Percentiles rank a stretch among this genome's conserved stretches.
phyloP scores from a whole-genome alignment of 2,888 invertebrate genomes.

The Volucella inflata region DNA sequence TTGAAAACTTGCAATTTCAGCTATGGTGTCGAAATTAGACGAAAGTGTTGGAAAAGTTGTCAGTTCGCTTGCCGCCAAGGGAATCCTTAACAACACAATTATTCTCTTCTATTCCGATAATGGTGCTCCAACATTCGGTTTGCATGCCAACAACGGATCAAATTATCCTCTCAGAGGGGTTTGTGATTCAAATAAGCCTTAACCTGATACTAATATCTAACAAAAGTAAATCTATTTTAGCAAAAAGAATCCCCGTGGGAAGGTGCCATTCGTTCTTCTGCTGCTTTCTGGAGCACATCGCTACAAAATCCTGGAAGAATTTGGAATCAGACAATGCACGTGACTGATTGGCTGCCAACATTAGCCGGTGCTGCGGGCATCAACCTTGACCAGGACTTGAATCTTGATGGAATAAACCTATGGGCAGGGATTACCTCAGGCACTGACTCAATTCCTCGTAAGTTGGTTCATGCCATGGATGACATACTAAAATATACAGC shows the following conservation, averaged over 20 bases:
- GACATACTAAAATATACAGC: constrained; percentile 83
- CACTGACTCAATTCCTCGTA: constrained; percentile 83
- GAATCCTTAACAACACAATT: constrained; percentile 91
- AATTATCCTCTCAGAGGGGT: constrained; percentile 92
- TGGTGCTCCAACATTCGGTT: constrained; percentile 90
- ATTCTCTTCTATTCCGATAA: constrained; percentile 95
- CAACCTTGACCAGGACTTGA: constrained; percentile 77
- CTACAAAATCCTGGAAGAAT: constrained; percentile 85
- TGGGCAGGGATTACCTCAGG: constrained; percentile 87
- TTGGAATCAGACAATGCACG: constrained; percentile 88
- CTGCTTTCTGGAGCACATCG: constrained; percentile 89
- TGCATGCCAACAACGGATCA: constrained; percentile 89
- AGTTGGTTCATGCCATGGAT: constrained; percentile 88
- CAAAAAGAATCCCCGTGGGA: constrained; percentile 93
- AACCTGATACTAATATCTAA: neutral
- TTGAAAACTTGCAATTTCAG: constrained; percentile 84
- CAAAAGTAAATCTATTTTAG: constrained; percentile 80
- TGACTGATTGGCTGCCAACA: constrained; percentile 93
- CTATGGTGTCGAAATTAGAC: constrained; percentile 93
- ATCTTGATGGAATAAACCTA: constrained; percentile 88
- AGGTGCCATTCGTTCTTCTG: constrained; percentile 91
- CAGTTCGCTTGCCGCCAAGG: constrained; percentile 86
- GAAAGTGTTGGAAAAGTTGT: constrained; percentile 92
- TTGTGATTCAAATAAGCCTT: constrained; percentile 77
- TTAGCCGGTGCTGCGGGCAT: constrained; percentile 83